Conservation (phyloP, 2,888 invertebrate genomes). For the Allophyes oxyacanthae region DNA sequence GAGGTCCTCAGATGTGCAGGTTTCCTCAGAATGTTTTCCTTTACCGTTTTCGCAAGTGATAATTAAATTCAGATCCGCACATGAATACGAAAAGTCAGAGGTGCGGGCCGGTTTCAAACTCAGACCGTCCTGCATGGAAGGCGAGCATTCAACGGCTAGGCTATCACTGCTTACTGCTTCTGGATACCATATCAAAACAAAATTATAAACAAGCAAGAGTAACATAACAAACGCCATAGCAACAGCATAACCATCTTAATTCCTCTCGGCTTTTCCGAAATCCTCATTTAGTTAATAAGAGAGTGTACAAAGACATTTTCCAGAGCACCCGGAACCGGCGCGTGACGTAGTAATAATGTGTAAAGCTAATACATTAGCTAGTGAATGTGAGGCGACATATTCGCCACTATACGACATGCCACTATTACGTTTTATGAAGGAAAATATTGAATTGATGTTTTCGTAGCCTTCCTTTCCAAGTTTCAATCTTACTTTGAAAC, state of each 20-base stretch:
- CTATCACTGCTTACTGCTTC: too few relatives aligned
- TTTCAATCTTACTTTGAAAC: too few relatives aligned
- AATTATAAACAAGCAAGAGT: too few relatives aligned
- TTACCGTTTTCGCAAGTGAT: too few relatives aligned
- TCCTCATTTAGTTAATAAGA: conserved; percentile 48
- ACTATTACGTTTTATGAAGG: background rate
- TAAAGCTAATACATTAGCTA: conserved; percentile 57
- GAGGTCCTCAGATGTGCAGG: too few relatives aligned
- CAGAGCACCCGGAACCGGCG: conserved; percentile 18
- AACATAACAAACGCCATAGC: background rate
- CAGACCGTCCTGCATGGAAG: too few relatives aligned
- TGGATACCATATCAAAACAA: too few relatives aligned
- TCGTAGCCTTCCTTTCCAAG: background rate
- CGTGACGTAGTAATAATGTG: conserved; percentile 47
- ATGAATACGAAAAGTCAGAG: too few relatives aligned
- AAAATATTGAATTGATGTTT: conserved; percentile 4
- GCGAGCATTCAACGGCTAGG: too few relatives aligned
- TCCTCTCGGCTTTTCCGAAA: conserved; percentile 15
- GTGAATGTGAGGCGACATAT: conserved; percentile 16
- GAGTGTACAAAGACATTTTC: conserved; percentile 38
- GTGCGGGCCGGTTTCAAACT: too few relatives aligned
- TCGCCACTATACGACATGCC: conserved; percentile 3
- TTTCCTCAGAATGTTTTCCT: too few relatives aligned
- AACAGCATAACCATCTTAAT: conserved; percentile 2
- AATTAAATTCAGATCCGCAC: too few relatives aligned